phyloP scores from a whole-genome alignment of 2,113 vertebrate species.

The Triplophysa rosa region DNA sequence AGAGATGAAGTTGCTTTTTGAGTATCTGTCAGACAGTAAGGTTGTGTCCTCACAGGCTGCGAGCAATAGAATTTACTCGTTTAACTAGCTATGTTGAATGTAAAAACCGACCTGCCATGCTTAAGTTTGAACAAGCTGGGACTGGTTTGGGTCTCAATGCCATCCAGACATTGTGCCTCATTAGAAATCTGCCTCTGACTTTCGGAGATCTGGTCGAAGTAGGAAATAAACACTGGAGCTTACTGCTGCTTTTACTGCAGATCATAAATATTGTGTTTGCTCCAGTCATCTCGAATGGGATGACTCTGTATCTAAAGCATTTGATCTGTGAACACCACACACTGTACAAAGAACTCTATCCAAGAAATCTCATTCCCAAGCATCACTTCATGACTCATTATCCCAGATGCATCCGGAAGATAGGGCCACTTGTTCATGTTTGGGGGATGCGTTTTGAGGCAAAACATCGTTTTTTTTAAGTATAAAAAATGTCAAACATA shows the following conservation, averaged over 20 bases:
- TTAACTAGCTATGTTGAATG: slow-evolving; percentile 43
- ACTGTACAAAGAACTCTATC: slow-evolving; percentile 7
- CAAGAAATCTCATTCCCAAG: slow-evolving; percentile 17
- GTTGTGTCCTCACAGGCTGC: slow-evolving; percentile 10
- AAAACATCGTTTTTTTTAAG: slow-evolving; percentile 21
- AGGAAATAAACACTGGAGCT: slow-evolving; percentile 16
- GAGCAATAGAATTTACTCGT: slow-evolving; percentile 40
- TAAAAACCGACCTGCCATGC: background rate
- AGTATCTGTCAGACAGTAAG: slow-evolving; percentile 20
- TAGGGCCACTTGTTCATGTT: slow-evolving; percentile 18
- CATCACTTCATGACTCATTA: slow-evolving; percentile 35
- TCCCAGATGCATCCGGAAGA: slow-evolving; percentile 26
- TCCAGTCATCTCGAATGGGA: slow-evolving; percentile 16
- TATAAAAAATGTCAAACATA: background rate
- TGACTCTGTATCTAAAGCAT: slow-evolving; percentile 44
- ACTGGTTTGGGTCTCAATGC: slow-evolving; percentile 26
- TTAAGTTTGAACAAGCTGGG: too few species aligned
- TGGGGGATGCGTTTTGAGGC: slow-evolving; percentile 25
- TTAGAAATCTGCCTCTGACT: slow-evolving; percentile 24
- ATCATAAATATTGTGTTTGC: slow-evolving; percentile 35
- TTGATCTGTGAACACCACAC: slow-evolving; percentile 41
- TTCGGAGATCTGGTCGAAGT: slow-evolving; percentile 37
- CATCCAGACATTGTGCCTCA: slow-evolving; percentile 28
- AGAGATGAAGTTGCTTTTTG: slow-evolving; percentile 39
- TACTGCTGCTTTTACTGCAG: slow-evolving; percentile 31